Percentiles rank a stretch among this genome's conserved stretches.
These are phyloP conservation scores for Trachelus stipa DNA, from an alignment of 2,888 invertebrate species.

Conservation along the genomic window DNA sequence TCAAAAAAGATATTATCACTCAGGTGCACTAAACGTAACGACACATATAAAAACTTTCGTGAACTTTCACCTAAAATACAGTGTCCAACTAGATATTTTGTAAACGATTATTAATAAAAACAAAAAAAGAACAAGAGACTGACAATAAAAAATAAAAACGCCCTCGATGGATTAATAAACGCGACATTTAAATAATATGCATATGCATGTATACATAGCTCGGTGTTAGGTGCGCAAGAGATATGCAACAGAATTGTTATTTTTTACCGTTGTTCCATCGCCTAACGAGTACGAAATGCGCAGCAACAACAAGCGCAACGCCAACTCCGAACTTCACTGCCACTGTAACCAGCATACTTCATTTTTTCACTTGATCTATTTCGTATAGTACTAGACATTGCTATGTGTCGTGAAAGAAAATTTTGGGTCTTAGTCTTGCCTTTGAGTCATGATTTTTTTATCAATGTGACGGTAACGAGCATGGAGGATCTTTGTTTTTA, in stretches of 20 bases:
- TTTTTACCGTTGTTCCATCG: slow-evolving; percentile 81
- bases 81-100: background rate
- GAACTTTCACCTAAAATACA: background rate
- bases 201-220: background rate
- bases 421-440: background rate
- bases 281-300: slow-evolving; percentile 86
- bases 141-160: background rate
- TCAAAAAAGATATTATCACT: slow-evolving; percentile 15
- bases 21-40: slow-evolving; percentile 34
- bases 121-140: background rate
- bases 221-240: slow-evolving; percentile 28
- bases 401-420: background rate
- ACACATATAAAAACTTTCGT: background rate
- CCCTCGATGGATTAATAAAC: background rate
- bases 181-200: background rate
- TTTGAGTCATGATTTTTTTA: background rate
- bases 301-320: slow-evolving; percentile 85
- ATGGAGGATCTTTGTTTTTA: slow-evolving; percentile 42
- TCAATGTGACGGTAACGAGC: slow-evolving; percentile 33
- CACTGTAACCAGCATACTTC: slow-evolving; percentile 76
- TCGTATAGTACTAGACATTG: background rate
- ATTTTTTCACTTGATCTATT: slow-evolving; percentile 31
- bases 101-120: background rate
- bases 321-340: slow-evolving; percentile 88
- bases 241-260: slow-evolving; percentile 24